Percentiles rank a stretch among this genome's conserved stretches.
Conservation (phyloP, 2,888 invertebrate species). For the Sepiola atlantica region DNA sequence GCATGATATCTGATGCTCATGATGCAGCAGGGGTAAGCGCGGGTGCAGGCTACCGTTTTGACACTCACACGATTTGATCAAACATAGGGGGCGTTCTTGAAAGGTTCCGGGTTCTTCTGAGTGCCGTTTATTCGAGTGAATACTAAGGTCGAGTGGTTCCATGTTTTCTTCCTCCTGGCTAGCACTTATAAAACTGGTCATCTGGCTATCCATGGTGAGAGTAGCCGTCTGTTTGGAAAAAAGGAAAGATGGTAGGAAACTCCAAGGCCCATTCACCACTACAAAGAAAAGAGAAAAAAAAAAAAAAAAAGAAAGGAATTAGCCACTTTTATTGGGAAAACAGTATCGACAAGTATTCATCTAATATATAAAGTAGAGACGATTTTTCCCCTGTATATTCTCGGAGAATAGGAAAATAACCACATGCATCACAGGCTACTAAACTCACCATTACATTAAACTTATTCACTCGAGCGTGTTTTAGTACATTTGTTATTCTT, state of each 20-base stretch:
- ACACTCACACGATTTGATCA: slow-evolving; percentile 33
- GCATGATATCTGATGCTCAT: not conserved
- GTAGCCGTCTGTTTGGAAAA: not conserved
- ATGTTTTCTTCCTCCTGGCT: slow-evolving; percentile 33
- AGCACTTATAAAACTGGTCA: slow-evolving; percentile 35
- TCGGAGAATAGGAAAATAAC: no score
- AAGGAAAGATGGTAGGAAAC: not conserved
- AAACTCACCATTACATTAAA: no score
- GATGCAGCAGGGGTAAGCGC: not conserved
- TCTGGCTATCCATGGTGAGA: not conserved
- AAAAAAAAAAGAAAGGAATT: not conserved
- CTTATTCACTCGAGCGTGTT: no score
- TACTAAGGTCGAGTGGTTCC: slow-evolving; percentile 44
- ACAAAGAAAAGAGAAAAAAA: not conserved
- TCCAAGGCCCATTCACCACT: slow-evolving; percentile 32
- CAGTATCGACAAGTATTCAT: no score
- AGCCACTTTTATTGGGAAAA: not conserved
- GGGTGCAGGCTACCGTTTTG: not conserved
- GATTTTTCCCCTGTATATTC: no score
- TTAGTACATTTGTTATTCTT: no score
- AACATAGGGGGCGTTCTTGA: slow-evolving; percentile 38
- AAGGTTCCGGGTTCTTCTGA: not conserved
- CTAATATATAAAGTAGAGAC: no score
- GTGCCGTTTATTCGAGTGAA: slow-evolving; percentile 24
- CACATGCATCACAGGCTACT: no score